Conservation (phyloP, 2,888 invertebrate genomes). For the Drosophila dives region DNA sequence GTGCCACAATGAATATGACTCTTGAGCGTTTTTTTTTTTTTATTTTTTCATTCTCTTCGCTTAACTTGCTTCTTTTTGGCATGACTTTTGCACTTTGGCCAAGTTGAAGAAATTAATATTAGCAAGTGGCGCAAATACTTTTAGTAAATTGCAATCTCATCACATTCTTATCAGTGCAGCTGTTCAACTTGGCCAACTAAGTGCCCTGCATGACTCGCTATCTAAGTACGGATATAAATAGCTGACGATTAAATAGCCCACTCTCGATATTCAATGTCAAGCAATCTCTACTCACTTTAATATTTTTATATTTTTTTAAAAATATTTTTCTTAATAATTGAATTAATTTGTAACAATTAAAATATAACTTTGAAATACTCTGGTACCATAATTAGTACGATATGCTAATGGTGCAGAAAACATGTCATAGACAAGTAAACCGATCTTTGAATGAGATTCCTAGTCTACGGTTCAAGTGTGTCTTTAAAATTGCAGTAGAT, state of each 20-base stretch:
- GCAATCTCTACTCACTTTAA: constrained; percentile 1
- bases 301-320: too few relatives aligned
- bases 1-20: constrained; percentile 67
- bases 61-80: constrained; percentile 16
- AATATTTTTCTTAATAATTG: too few relatives aligned
- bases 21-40: constrained; percentile 43
- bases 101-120: constrained; percentile 70
- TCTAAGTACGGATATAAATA: constrained; percentile 24
- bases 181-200: constrained; percentile 55
- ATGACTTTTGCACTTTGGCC: constrained; percentile 75
- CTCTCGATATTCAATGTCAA: constrained; percentile 8
- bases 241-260: constrained; percentile 36
- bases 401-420: too few relatives aligned
- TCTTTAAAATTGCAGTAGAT: too few relatives aligned
- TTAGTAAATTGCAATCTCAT: constrained; percentile 63
- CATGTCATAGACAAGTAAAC: too few relatives aligned
- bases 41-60: background rate
- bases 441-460: too few relatives aligned
- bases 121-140: constrained; percentile 46
- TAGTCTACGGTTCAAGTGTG: too few relatives aligned
- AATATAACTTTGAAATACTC: too few relatives aligned
- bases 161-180: constrained; percentile 69
- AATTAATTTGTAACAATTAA: too few relatives aligned
- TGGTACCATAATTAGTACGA: too few relatives aligned
- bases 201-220: constrained; percentile 62